phyloP scores from a whole-genome alignment of 1,140 invertebrate species.

The Matsumurasca onukii region DNA sequence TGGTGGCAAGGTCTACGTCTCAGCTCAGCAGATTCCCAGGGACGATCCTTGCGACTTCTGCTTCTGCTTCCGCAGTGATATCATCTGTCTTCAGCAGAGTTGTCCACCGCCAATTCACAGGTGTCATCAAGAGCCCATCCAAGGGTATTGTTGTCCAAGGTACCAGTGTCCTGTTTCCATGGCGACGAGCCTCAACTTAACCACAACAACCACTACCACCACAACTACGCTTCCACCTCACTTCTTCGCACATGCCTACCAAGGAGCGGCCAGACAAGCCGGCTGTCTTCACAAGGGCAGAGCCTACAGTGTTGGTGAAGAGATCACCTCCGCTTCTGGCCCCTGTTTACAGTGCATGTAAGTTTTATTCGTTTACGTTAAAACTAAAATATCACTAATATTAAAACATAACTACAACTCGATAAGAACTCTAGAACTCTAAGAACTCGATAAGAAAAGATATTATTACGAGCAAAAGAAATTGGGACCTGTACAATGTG shows the following conservation, averaged over 20 bases:
- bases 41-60: conserved; percentile 95
- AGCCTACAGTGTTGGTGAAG: conserved; percentile 80
- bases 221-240: conserved; percentile 83
- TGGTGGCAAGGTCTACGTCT: conserved; percentile 88
- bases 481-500: no score
- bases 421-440: no score
- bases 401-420: no score
- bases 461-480: no score
- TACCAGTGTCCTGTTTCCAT: conserved; percentile 91
- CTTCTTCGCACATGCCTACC: conserved; percentile 74
- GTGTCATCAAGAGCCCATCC: conserved; percentile 87
- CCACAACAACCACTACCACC: conserved; percentile 80
- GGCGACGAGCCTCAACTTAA: conserved; percentile 73
- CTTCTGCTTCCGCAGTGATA: conserved; percentile 95
- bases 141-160: conserved; percentile 91
- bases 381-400: background rate
- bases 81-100: conserved; percentile 92
- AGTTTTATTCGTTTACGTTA: conserved; percentile 43
- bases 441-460: no score
- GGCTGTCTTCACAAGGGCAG: conserved; percentile 83
- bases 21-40: conserved; percentile 90
- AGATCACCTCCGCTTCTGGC: conserved; percentile 79
- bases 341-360: conserved; percentile 91
- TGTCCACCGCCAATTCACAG: conserved; percentile 90
- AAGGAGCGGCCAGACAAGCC: conserved; percentile 66